Evolutionary conservation across 1,140 invertebrate species (phyloP).

Genomic region (Bombus waltoni): DNA sequence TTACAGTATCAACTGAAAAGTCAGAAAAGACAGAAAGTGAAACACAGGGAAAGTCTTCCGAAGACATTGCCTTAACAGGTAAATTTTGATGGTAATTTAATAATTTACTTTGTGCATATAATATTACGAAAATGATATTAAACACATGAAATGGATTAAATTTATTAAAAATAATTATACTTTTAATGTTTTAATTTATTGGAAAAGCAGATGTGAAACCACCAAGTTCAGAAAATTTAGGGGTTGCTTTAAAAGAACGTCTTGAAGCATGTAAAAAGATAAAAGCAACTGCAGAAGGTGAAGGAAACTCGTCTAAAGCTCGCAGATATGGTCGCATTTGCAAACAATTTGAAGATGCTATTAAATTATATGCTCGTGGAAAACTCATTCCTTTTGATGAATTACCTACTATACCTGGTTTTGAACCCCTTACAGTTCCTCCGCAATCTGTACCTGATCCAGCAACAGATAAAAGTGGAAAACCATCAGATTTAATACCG

Average conservation of each 20-base stretch:
- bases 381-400: conserved; percentile 91
- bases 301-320: conserved; percentile 92
- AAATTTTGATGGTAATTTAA: conserved; percentile 24
- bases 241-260: conserved; percentile 92
- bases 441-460: conserved; percentile 58
- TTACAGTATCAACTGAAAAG: conserved; percentile 62
- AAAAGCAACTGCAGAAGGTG: conserved; percentile 89
- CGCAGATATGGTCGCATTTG: conserved; percentile 94
- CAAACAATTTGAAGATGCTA: conserved; percentile 96
- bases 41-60: conserved; percentile 76
- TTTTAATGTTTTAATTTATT: not conserved
- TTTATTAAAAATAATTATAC: not conserved
- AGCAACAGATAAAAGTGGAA: conserved; percentile 37
- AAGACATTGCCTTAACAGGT: conserved; percentile 56
- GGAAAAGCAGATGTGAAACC: conserved; percentile 24
- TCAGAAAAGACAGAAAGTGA: conserved; percentile 81
- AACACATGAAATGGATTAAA: not conserved
- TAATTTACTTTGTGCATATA: not conserved
- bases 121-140: not conserved
- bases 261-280: conserved; percentile 90
- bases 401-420: conserved; percentile 94
- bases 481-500: conserved; percentile 35
- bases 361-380: conserved; percentile 90
- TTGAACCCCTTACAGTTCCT: conserved; percentile 80
- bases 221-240: conserved; percentile 83